These are phyloP conservation scores for Trogon melanurus DNA, from an alignment of 2,113 vertebrate species.

Conservation along the genomic window DNA sequence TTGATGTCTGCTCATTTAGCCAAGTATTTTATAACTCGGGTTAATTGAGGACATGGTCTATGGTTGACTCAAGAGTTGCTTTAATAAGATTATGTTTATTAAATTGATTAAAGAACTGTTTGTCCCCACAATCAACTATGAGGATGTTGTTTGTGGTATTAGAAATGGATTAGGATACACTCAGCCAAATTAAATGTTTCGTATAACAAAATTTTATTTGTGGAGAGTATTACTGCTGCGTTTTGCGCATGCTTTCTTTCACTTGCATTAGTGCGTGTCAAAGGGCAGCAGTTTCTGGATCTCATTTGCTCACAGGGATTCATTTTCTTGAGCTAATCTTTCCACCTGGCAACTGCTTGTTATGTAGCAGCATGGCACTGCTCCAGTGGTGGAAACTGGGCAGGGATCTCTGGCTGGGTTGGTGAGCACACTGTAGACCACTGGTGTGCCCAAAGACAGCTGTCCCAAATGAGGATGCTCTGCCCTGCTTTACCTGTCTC, in stretches of 20 bases:
- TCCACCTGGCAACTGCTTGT: background rate
- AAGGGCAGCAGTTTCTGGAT: background rate
- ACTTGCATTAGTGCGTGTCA: background rate
- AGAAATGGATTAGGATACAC: slow-evolving; percentile 45
- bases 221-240: background rate
- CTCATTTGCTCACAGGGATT: background rate
- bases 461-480: fast-evolving
- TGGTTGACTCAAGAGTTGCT: slow-evolving; percentile 26
- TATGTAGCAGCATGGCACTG: background rate
- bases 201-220: background rate
- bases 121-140: slow-evolving; percentile 1
- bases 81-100: slow-evolving; percentile 64
- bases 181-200: slow-evolving; percentile 20
- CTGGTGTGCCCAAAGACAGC: background rate
- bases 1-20: slow-evolving; percentile 28
- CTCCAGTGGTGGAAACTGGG: background rate
- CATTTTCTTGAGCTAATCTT: background rate
- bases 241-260: background rate
- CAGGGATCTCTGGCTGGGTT: background rate
- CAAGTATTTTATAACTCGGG: slow-evolving; percentile 17
- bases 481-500: background rate
- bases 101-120: slow-evolving; percentile 58
- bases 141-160: slow-evolving; percentile 48
- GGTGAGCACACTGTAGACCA: fast-evolving
- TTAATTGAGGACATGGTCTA: slow-evolving; percentile 56